Evolutionary conservation across 1,140 invertebrate species (phyloP).

Genomic region (Alviniconcha marisindica): DNA sequence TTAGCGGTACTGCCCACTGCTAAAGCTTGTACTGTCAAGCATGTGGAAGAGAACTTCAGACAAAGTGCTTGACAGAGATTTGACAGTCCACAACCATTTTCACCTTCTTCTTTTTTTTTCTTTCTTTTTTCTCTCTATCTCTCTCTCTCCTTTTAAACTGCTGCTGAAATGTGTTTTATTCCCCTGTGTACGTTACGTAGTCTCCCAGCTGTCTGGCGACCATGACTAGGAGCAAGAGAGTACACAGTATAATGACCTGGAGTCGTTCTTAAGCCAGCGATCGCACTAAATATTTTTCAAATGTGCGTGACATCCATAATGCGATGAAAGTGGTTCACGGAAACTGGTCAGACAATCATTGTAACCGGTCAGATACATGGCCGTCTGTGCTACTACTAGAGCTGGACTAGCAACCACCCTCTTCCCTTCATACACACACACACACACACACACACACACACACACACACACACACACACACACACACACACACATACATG

Average conservation of each 20-base stretch:
- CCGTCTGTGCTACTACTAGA: background rate
- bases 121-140: background rate
- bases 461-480: background rate
- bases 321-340: no score
- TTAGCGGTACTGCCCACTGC: no score
- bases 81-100: no score
- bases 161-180: no score
- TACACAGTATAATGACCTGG: no score
- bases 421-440: background rate
- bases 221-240: background rate
- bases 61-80: no score
- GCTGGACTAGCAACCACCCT: background rate
- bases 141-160: background rate
- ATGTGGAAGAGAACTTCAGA: no score
- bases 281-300: background rate
- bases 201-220: background rate
- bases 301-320: no score
- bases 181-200: no score
- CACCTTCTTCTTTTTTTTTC: background rate
- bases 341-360: background rate
- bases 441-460: constrained; percentile 9
- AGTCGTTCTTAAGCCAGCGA: background rate
- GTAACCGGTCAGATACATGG: background rate
- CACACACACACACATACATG: background rate
- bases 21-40: no score